Evolutionary conservation across 1,140 invertebrate species (phyloP), one percentile per base, ranked within the genome.

Genomic region (Muscidifurax raptorellus): DNA sequence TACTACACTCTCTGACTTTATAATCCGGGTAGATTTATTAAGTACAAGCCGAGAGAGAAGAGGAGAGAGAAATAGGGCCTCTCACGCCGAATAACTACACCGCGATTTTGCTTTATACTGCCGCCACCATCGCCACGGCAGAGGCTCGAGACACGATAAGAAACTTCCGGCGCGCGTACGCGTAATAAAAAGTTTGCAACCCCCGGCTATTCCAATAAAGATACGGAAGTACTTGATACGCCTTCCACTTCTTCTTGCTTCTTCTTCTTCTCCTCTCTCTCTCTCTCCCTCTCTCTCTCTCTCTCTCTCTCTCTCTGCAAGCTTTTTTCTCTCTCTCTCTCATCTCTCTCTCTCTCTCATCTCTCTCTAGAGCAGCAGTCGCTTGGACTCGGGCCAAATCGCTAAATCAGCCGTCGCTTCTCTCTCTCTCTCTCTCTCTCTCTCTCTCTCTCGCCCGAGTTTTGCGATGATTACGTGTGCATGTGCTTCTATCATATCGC

Each of bases 191-290:
- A 82, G 69, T 82, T 82, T 15, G 27, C 78, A 25, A 67, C 78
- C 27, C 15, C 12, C 79, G 67, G 25, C n/a, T 72, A 75, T 82
- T 76, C 72, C 72, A 76, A 76, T 82, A 76, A 82, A 82, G 74
- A 82, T 82, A 82, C 59, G 81, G 59, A 82, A 82, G 74, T 76
- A 75, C 72, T 82, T 82, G 81, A 82, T 77, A 82, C 72, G 47
- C 81, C 72, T 82, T 76, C 28, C 59, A 76, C n/a, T 76, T 66
- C 4, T 66, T 76, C 59, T 67, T 66, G 22, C 44, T 82, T 0
- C 36, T 77, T 74, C 28, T 74, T 59, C 40, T 32, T 59, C 27
- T 80, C n/a, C 79, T 52, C 5, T 52, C 27, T 64, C 25, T 59
- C 22, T 15, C 52, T 22, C 52, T 59, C 52, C 12, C 44, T 47